Evolutionary conservation across 2,797 vertebrate genomes (phyloP), one percentile per base, ranked within the genome.

Genomic region (Dendrocincla tyrannina): DNA sequence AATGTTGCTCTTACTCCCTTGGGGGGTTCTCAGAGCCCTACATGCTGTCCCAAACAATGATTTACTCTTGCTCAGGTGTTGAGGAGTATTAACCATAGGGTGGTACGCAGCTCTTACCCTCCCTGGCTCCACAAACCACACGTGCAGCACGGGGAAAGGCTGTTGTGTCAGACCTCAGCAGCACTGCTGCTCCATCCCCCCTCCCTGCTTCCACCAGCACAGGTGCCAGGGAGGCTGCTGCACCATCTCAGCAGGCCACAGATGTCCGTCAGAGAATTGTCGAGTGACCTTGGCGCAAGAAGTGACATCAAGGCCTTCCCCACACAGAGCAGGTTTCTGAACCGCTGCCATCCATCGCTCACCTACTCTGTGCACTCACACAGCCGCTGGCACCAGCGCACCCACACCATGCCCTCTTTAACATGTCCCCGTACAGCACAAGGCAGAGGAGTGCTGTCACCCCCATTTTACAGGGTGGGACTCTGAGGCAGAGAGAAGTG

Each of bases 181-280:
- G 68, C 2, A 0, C 46, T 7, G 52, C 93, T 28, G 59, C 47
- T 92, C 63, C 83, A 73, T 47, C 64, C 70, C 74, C 66, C 53
- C 79, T 72, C 74, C 2, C 1, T 4, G 5, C 22, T 92, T 87
- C 56, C 63, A 70, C 77, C 30, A 16, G 70, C 74, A 19, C 91
- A 90, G 85, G 89, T 91, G 85, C 89, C 41, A 58, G 59, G 37
- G 67, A 95, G 49, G 60, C 80, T 85, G 44, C 87, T 58, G 77
- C 77, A 86, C 89, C 75, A 16, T 82, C 85, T 93, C 93, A 87
- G 95, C 77, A 62, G 89, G 94, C 73, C 73, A 79, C 89, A 84
- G 93, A 95, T 82, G 89, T 91, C 95, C 1, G 0, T 76, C 85
- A 89, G 83, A 93, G 87, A 83, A 80, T 6, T 56, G 59, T 49